Percentiles rank a stretch among this genome's conserved stretches.
phyloP scores from a whole-genome alignment of 1,140 invertebrate species.

The Neuroterus valhalla region DNA sequence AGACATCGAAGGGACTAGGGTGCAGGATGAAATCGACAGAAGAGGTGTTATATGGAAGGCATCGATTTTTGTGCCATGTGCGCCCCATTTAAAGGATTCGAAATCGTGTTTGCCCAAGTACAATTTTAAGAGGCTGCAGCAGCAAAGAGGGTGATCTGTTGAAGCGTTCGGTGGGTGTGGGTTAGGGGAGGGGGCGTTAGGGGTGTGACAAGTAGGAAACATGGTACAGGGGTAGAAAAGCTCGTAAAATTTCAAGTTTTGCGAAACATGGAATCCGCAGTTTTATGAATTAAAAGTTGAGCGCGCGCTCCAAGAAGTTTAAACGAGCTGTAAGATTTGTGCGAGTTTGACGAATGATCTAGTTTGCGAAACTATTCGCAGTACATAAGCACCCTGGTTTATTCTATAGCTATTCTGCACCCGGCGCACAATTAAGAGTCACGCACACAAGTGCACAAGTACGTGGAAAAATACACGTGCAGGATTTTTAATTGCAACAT shows the following conservation, averaged over 20 bases:
- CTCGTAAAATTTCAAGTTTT: constrained; percentile 21
- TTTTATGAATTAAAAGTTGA: constrained; percentile 20
- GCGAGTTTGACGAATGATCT: background rate
- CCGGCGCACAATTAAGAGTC: too few relatives aligned
- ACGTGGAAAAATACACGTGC: too few relatives aligned
- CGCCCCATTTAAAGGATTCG: constrained; percentile 9
- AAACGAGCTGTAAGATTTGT: background rate
- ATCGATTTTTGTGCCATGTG: constrained; percentile 28
- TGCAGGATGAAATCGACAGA: constrained; percentile 8
- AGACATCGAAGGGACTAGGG: background rate
- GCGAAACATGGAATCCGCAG: constrained; percentile 1
- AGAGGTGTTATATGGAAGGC: constrained; percentile 17
- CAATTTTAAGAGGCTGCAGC: background rate
- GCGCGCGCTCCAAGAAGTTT: background rate
- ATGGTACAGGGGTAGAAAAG: constrained; percentile 12
- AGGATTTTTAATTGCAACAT: too few relatives aligned
- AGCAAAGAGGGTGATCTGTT: background rate
- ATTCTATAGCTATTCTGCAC: too few relatives aligned
- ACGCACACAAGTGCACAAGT: too few relatives aligned
- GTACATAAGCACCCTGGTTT: too few relatives aligned
- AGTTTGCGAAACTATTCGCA: background rate
- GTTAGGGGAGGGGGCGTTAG: background rate
- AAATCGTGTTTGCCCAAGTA: constrained; percentile 9
- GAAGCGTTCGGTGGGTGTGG: background rate
- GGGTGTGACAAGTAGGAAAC: constrained; percentile 14